These are phyloP conservation scores for Heliconius charithonia DNA, from an alignment of 2,888 invertebrate species.

Conservation along the genomic window DNA sequence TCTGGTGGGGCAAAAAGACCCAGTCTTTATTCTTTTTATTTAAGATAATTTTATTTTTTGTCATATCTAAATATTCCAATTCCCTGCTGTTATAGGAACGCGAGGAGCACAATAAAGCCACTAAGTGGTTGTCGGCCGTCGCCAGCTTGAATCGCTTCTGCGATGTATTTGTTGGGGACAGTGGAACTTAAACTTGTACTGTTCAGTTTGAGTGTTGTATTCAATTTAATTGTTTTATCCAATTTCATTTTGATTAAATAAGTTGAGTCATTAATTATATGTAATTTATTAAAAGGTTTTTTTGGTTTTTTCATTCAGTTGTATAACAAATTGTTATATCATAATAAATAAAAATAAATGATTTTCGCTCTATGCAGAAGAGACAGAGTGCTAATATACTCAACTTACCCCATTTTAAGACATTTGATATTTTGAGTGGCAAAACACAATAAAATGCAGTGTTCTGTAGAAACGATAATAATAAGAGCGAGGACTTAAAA, in stretches of 20 bases:
- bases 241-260: background rate
- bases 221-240: background rate
- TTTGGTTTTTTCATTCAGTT: background rate
- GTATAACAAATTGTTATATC: too few relatives aligned
- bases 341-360: too few relatives aligned
- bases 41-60: background rate
- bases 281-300: too few relatives aligned
- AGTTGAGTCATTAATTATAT: background rate
- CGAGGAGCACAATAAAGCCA: conserved; percentile 59
- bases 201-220: conserved; percentile 5
- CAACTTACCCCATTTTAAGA: too few relatives aligned
- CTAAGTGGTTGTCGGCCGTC: conserved; percentile 68
- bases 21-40: too few relatives aligned
- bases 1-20: too few relatives aligned
- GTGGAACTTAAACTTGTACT: conserved; percentile 39
- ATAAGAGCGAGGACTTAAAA: too few relatives aligned
- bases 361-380: too few relatives aligned
- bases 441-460: too few relatives aligned
- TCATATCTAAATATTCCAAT: conserved; percentile 22
- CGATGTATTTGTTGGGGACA: conserved; percentile 49
- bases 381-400: too few relatives aligned
- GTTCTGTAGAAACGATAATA: too few relatives aligned
- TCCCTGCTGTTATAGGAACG: conserved; percentile 31
- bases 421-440: too few relatives aligned
- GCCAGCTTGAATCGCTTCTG: conserved; percentile 48